Evolutionary conservation across 2,888 invertebrate genomes (phyloP), one percentile per base, ranked within the genome.

Genomic region (Hydroisotoma schaefferi): DNA sequence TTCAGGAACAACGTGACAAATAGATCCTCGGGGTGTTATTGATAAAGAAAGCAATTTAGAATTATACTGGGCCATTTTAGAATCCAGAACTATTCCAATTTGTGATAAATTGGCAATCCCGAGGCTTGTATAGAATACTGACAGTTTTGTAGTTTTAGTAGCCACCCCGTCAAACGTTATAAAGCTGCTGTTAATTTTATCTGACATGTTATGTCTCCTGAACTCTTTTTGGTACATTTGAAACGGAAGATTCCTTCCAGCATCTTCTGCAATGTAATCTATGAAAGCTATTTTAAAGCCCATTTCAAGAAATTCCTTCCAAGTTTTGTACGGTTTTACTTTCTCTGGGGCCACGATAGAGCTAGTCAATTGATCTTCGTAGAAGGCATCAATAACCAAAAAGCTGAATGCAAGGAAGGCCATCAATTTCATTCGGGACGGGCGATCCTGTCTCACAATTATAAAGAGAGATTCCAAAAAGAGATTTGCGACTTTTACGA

Each of bases 301-400:
- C n/a, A 4, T 20, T 40, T 40, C 40, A 15, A 40, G 5, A 15
- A 40, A 40, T 20, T 40, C 40, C 20, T 40, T 40, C 8, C 15
- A 15, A 15, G 15, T 40, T 40, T 15, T 4, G 20, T 18, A 40
- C 5, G 40, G 40, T 15, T 20, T 40, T 18, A 15, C 20, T 40
- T 4, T 5, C 5, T 5, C 8, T 8, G 40, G 40, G n/a, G 20
- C 40, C 3, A 40, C n/a, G 5, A 15, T 40, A 15, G 40, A 18
- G 20, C 40, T 40, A 20, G 40, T 40, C n/a, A 40, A 40, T 15
- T 40, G 40, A 40, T 40, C 40, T 15, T 40, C 40, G n/a, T 40
- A 40, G n/a, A 40, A 40, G 5, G 40, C 40, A 40, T 10, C n/a
- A 4, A 40, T 40, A 5, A 40, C 40, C 8, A 40, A 40, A 5